Evolutionary conservation across 2,888 invertebrate species (phyloP).

Genomic region (Eilema griseolum): DNA sequence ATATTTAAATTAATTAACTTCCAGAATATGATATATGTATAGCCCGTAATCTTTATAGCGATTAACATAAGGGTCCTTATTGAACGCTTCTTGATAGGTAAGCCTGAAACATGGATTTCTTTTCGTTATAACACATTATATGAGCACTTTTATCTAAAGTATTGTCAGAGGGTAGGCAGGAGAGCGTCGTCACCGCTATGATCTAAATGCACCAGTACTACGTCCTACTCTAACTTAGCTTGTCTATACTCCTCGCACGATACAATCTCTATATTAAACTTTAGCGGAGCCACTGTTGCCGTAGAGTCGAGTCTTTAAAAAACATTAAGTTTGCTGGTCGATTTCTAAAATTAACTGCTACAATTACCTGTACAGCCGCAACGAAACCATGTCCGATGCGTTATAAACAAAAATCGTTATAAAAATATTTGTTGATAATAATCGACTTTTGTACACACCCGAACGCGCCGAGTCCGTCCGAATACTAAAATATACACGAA

Average conservation of each 20-base stretch:
- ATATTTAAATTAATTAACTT: not conserved
- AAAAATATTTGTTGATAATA: slow-evolving; percentile 47
- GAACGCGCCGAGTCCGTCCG: slow-evolving; percentile 30
- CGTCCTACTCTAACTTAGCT: slow-evolving; percentile 57
- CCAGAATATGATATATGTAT: no score
- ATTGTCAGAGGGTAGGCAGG: not conserved
- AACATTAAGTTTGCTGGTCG: slow-evolving; percentile 40
- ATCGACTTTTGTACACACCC: slow-evolving; percentile 37
- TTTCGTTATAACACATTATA: not conserved
- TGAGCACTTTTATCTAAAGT: not conserved
- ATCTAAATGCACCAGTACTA: slow-evolving; percentile 59
- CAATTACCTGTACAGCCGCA: slow-evolving; percentile 44
- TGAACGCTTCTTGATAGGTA: not conserved
- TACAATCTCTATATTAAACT: slow-evolving; percentile 62
- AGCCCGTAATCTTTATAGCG: not conserved
- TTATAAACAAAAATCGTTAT: slow-evolving; percentile 50
- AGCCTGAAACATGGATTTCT: no score
- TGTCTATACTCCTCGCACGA: slow-evolving; percentile 60
- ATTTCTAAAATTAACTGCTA: slow-evolving; percentile 37
- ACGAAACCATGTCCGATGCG: slow-evolving; percentile 34
- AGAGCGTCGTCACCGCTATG: not conserved
- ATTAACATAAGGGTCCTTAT: not conserved
- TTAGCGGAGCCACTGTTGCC: slow-evolving; percentile 65
- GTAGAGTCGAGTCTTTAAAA: slow-evolving; percentile 48
- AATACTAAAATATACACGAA: slow-evolving; percentile 40